Evolutionary conservation across 2,113 vertebrate species (phyloP).

Genomic region (Cyprinodon brontotheroides): DNA sequence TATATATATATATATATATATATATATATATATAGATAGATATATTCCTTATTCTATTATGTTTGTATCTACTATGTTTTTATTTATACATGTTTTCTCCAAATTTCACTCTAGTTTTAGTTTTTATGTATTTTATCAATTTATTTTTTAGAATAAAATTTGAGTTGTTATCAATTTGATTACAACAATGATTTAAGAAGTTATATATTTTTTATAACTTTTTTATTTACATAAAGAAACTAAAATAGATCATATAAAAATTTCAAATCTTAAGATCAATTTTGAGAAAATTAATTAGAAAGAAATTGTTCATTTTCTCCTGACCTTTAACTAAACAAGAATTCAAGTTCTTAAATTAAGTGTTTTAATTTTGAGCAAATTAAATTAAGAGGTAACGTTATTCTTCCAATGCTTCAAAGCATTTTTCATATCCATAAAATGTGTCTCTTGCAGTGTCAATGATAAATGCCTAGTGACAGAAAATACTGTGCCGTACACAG

Average conservation of each 20-base stretch:
- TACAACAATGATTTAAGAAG: too few species aligned
- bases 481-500: neutral
- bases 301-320: neutral
- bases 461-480: too few species aligned
- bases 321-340: neutral
- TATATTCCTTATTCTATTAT: too few species aligned
- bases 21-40: too few species aligned
- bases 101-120: too few species aligned
- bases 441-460: slow-evolving; percentile 1
- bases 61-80: too few species aligned
- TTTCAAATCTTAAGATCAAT: neutral
- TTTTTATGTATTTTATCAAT: too few species aligned
- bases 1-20: too few species aligned
- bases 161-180: too few species aligned
- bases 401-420: slow-evolving; percentile 25
- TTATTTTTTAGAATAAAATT: too few species aligned
- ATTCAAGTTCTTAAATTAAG: neutral
- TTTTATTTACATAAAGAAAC: neutral
- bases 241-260: neutral
- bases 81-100: too few species aligned
- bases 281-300: neutral
- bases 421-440: slow-evolving; percentile 15
- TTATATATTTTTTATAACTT: too few species aligned
- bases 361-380: slow-evolving; percentile 5
- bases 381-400: slow-evolving; percentile 26